Conservation (phyloP, 2,888 invertebrate species). For the Microchrysa polita region DNA sequence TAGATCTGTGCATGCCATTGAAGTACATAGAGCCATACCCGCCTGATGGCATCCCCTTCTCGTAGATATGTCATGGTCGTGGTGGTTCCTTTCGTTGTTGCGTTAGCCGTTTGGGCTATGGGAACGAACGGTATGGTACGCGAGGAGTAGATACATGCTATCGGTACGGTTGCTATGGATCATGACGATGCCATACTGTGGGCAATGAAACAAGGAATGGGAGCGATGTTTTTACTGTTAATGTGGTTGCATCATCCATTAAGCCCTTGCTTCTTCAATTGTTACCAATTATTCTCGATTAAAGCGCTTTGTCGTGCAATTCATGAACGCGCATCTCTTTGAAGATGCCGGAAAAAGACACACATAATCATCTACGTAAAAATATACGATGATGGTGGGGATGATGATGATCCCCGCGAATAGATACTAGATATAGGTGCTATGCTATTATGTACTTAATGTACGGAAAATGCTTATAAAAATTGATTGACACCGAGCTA, state of each 20-base stretch:
- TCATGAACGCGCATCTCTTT: constrained; percentile 14
- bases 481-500: constrained; percentile 33
- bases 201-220: constrained; percentile 25
- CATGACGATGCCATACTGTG: neutral
- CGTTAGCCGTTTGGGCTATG: no score
- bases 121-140: no score
- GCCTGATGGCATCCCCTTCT: neutral
- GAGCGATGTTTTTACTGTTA: constrained; percentile 40
- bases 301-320: constrained; percentile 32
- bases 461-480: constrained; percentile 13
- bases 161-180: neutral
- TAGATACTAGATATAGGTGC: neutral
- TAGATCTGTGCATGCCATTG: neutral
- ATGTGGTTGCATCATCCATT: constrained; percentile 43
- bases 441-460: constrained; percentile 20
- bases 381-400: neutral
- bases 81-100: no score
- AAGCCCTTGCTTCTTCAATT: constrained; percentile 43
- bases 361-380: no score
- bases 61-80: no score
- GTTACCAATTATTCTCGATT: constrained; percentile 40
- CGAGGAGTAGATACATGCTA: no score
- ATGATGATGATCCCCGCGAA: constrained; percentile 15
- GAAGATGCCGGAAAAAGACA: neutral
- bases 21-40: no score